Evolutionary conservation across 92 coral and sea anemone species (phyloP).

Genomic region (Porites rus): DNA sequence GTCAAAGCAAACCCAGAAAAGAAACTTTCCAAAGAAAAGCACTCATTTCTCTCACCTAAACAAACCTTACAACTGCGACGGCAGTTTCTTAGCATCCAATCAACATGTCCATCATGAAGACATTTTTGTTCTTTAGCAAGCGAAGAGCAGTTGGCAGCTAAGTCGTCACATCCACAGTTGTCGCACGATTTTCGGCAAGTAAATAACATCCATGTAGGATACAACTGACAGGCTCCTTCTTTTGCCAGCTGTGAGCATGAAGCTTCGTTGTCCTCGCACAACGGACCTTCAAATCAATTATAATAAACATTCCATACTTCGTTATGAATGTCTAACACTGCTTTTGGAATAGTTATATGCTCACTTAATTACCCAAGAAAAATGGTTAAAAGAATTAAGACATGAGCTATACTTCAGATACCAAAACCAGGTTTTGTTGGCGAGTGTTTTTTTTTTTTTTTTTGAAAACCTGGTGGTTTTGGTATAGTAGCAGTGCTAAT

Average conservation of each 20-base stretch:
- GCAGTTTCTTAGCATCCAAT: slow-evolving; percentile 52
- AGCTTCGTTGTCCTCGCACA: slow-evolving; percentile 32
- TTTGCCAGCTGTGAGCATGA: slow-evolving; percentile 29
- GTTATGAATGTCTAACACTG: too few relatives aligned
- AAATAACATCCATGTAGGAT: slow-evolving; percentile 46
- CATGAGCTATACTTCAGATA: too few relatives aligned
- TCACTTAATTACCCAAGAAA: too few relatives aligned
- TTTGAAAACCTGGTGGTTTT: too few relatives aligned
- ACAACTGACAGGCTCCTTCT: slow-evolving; percentile 24
- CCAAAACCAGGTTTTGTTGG: too few relatives aligned
- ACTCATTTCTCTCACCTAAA: slow-evolving; percentile 19
- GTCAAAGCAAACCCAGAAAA: too few relatives aligned
- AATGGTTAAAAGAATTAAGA: too few relatives aligned
- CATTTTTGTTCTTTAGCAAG: slow-evolving; percentile 39
- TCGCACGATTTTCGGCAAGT: slow-evolving; percentile 49
- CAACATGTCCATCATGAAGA: slow-evolving; percentile 11
- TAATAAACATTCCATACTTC: too few relatives aligned
- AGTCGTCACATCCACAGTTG: slow-evolving; percentile 50
- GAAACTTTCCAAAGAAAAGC: neutral
- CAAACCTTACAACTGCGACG: slow-evolving; percentile 52
- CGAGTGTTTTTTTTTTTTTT: too few relatives aligned
- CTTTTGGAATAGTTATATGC: too few relatives aligned
- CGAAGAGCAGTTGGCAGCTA: slow-evolving; percentile 28
- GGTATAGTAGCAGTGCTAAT: too few relatives aligned
- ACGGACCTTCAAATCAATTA: neutral